Percentiles rank a stretch among this genome's conserved stretches.
Evolutionary conservation across 2,888 invertebrate genomes (phyloP).

Genomic region (Habroteleia sp.): DNA sequence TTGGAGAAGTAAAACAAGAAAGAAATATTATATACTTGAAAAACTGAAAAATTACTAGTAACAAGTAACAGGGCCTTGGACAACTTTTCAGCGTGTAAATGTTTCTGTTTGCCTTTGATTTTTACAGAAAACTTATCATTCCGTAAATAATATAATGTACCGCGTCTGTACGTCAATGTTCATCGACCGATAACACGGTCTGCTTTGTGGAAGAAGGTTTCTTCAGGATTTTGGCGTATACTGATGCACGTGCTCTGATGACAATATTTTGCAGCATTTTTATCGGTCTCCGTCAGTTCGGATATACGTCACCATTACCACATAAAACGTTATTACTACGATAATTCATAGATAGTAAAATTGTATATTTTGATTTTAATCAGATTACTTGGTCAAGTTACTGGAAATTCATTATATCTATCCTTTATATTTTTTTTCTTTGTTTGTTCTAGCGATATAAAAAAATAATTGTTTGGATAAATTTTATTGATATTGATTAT

Average conservation of each 20-base stretch:
- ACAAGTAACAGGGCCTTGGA: background rate
- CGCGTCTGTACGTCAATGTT: conserved; percentile 37
- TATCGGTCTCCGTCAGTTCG: conserved; percentile 58
- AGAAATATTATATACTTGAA: conserved; percentile 1
- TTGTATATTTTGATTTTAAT: too few species aligned
- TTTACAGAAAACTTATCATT: conserved; percentile 40
- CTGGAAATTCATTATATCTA: too few species aligned
- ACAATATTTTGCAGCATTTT: conserved; percentile 52
- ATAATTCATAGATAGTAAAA: conserved; percentile 47
- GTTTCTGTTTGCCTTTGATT: conserved; percentile 8
- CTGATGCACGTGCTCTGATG: conserved; percentile 21
- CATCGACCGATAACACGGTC: conserved; percentile 35
- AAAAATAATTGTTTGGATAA: background rate
- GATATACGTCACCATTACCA: conserved; percentile 35
- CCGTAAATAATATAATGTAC: conserved; percentile 36
- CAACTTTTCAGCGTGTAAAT: conserved; percentile 1
- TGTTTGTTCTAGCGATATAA: background rate
- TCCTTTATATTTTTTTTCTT: too few species aligned
- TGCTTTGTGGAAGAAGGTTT: conserved; percentile 31
- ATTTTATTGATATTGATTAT: background rate
- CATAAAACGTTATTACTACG: conserved; percentile 14
- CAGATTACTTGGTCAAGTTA: too few species aligned
- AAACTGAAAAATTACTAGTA: conserved; percentile 16
- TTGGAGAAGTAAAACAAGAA: conserved; percentile 16
- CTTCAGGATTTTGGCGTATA: conserved; percentile 22